These are phyloP conservation scores for Ascaphus truei DNA, from an alignment of 2,113 vertebrate genomes.

Conservation along the genomic window DNA sequence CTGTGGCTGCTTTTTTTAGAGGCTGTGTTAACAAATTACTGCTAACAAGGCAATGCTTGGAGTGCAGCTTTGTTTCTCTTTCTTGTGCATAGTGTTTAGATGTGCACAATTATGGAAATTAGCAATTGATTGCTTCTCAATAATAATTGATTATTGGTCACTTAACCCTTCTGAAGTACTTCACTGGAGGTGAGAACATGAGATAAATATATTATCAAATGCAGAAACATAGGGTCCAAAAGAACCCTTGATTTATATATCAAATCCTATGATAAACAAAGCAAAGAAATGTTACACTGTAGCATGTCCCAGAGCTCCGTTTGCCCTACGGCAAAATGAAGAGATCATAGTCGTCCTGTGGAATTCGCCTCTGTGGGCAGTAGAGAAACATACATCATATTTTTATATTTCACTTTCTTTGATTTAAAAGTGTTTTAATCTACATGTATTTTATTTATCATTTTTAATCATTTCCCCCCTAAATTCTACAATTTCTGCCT, in stretches of 20 bases:
- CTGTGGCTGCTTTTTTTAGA: conserved; percentile 95
- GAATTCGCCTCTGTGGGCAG: conserved; percentile 67
- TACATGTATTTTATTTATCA: conserved; percentile 68
- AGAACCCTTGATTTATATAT: conserved; percentile 73
- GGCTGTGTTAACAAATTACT: conserved; percentile 82
- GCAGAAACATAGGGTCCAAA: conserved; percentile 54
- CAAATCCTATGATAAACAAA: conserved; percentile 80
- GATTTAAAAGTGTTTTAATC: conserved; percentile 76
- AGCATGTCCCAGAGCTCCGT: conserved; percentile 71
- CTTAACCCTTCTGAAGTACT: conserved; percentile 65
- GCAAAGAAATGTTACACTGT: conserved; percentile 75
- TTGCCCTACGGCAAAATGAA: conserved; percentile 78
- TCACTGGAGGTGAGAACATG: conserved; percentile 66
- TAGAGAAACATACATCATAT: conserved; percentile 77
- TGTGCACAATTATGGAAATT: conserved; percentile 96
- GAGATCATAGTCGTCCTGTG: conserved; percentile 73
- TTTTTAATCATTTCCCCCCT: conserved; percentile 43
- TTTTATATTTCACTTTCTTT: conserved; percentile 76
- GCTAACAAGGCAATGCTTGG: conserved; percentile 75
- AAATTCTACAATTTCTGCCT: neutral
- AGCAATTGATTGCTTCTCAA: conserved; percentile 85
- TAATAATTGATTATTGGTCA: conserved; percentile 83
- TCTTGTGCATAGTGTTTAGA: conserved; percentile 87
- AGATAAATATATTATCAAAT: conserved; percentile 61
- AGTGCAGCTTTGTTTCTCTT: conserved; percentile 88